phyloP scores from a whole-genome alignment of 2,113 vertebrate species.

The Brachypteracias leptosomus region DNA sequence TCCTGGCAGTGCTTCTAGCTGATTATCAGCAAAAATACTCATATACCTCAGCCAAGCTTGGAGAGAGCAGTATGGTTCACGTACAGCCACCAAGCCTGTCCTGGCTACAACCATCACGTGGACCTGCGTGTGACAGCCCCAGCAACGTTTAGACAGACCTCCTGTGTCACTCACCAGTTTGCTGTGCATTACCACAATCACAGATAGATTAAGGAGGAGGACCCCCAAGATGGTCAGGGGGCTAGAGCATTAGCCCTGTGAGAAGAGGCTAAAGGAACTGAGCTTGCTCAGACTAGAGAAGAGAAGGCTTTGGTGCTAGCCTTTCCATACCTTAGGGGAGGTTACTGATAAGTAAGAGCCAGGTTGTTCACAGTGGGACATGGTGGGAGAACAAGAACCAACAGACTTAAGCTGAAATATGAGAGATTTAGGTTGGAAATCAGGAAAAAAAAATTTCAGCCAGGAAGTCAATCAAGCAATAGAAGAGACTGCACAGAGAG shows the following conservation, averaged over 20 bases:
- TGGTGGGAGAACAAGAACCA: neutral
- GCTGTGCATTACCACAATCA: fast-evolving
- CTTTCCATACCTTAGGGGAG: neutral
- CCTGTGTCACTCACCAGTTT: neutral
- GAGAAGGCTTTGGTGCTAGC: neutral
- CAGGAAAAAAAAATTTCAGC: neutral
- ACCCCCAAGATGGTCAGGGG: fast-evolving
- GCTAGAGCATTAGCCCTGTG: neutral
- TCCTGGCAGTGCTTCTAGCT: neutral
- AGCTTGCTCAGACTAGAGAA: neutral
- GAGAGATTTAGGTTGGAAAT: neutral
- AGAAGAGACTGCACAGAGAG: neutral
- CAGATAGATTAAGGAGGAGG: neutral
- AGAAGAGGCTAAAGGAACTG: neutral
- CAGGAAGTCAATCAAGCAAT: neutral
- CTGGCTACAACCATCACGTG: neutral
- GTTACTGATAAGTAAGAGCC: neutral
- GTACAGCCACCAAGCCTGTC: neutral
- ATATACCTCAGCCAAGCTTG: fast-evolving
- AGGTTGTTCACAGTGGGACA: neutral
- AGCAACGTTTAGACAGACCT: neutral
- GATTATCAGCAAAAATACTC: neutral
- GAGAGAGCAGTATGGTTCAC: fast-evolving
- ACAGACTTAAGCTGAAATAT: fast-evolving
- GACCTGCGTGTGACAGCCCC: neutral